Evolutionary conservation across 1,140 invertebrate genomes (phyloP), one percentile per base, ranked within the genome.

Genomic region (Propsilocerus akamusi): DNA sequence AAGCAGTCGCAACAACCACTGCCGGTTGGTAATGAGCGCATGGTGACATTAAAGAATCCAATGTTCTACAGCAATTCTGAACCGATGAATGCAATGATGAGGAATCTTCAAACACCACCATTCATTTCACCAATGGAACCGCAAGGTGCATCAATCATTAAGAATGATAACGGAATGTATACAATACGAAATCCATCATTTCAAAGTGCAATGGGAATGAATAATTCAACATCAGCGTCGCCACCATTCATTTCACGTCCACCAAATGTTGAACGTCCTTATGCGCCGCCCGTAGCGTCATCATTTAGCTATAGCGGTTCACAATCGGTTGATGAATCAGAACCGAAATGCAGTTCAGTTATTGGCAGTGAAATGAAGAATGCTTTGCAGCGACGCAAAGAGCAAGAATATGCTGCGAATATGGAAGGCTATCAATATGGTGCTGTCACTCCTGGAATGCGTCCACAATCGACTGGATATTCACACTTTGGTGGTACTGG

Each of bases 91-190:
- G 61, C 64, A 47, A 67, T 67, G 52, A 60, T 66, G 20, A 41
- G 34, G 59, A 64, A 24, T 51, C 59, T 7, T 52, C 56, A 8
- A 56, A 26, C 14, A 26, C 25, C 28, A 12, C 58, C 60, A 14
- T 53, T 54, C 0, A 51, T 58, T 26, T 52, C 59, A 14, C 50
- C 57, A 8, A 58, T 63, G 53, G 61, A 62, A 52, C 59, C 69
- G 0, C 67, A 70, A 20, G 73, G 73, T 49, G 76, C 77, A 2
- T 74, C 77, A 0, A 81, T 81, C 51, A 79, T 80, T 56, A 79
- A 77, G 55, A 75, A 77, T 41, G 78, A 79, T 53, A 79, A 80
- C 55, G 78, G 78, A 10, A 86, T 86, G 81, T 84, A 84, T 30
- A 86, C 83, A 0, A 87, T 86, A 26, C 68, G 83, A 12, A 85